phyloP scores from a whole-genome alignment of 2,113 vertebrate genomes.

The Psittacus erithacus region DNA sequence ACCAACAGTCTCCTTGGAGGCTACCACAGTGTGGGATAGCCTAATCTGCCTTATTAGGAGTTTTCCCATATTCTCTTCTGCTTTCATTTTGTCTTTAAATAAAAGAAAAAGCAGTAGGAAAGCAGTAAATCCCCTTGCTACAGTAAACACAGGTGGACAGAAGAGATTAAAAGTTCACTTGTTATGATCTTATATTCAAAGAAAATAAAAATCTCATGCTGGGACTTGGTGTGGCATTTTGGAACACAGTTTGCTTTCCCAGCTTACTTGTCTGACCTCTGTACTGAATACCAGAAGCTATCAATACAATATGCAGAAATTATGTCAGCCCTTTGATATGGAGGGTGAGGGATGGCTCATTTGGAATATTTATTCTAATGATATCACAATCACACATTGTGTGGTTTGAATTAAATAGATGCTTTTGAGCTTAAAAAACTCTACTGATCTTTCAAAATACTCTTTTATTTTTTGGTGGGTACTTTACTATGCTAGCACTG shows the following conservation, averaged over 20 bases:
- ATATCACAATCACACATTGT: conserved; percentile 68
- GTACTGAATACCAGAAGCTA: conserved; percentile 54
- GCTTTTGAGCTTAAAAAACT: conserved; percentile 63
- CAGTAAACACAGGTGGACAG: conserved; percentile 25
- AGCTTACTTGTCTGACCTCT: conserved; percentile 72
- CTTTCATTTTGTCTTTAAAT: background rate
- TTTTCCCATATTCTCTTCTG: background rate
- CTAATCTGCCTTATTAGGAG: background rate
- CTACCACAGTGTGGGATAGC: background rate
- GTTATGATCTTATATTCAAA: conserved; percentile 54
- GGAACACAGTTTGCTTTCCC: conserved; percentile 61
- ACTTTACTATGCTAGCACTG: background rate
- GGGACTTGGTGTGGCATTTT: conserved; percentile 57
- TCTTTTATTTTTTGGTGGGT: conserved; percentile 49
- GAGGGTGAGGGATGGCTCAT: conserved; percentile 48
- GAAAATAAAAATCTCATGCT: conserved; percentile 52
- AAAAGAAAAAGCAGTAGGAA: background rate
- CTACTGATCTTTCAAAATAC: conserved; percentile 14
- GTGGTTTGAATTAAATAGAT: conserved; percentile 71
- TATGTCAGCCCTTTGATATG: conserved; percentile 70
- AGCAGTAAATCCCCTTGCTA: background rate
- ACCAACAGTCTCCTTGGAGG: background rate
- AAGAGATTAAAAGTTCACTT: conserved; percentile 47
- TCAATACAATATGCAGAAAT: conserved; percentile 69
- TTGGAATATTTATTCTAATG: conserved; percentile 74